Evolutionary conservation across 2,888 invertebrate species (phyloP).

Genomic region (Parnassius orleans): DNA sequence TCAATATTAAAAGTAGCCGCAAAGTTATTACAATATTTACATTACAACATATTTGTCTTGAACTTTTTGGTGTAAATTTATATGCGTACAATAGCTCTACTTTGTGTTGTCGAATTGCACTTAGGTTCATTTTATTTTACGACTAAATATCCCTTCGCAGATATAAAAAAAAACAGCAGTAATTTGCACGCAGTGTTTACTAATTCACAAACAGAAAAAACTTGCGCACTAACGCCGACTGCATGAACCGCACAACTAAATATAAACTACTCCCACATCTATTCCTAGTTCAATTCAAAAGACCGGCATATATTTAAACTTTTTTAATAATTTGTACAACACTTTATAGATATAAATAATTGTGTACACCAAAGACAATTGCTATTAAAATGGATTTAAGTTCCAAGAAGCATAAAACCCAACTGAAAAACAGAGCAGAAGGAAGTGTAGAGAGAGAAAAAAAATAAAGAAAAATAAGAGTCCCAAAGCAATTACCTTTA

Average conservation of each 20-base stretch:
- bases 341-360: conserved; percentile 20
- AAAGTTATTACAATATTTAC: conserved; percentile 34
- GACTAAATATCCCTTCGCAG: not conserved
- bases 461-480: not conserved
- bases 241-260: too few relatives aligned
- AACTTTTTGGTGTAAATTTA: conserved; percentile 33
- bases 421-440: not conserved
- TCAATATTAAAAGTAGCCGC: conserved; percentile 23
- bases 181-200: not conserved
- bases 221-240: too few relatives aligned
- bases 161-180: not conserved
- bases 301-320: too few relatives aligned
- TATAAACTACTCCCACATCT: too few relatives aligned
- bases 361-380: conserved; percentile 7
- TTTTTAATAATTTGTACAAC: conserved; percentile 5
- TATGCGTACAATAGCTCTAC: conserved; percentile 5
- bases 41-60: conserved; percentile 29
- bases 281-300: too few relatives aligned
- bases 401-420: not conserved
- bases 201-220: too few relatives aligned
- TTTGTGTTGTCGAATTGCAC: conserved; percentile 15
- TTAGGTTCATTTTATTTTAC: conserved; percentile 1
- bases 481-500: too few relatives aligned
- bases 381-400: conserved; percentile 1
- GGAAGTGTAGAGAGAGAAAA: not conserved